Base-by-base conservation (phyloP, 2,888 invertebrate species). In the Tipula helvola region DNA sequence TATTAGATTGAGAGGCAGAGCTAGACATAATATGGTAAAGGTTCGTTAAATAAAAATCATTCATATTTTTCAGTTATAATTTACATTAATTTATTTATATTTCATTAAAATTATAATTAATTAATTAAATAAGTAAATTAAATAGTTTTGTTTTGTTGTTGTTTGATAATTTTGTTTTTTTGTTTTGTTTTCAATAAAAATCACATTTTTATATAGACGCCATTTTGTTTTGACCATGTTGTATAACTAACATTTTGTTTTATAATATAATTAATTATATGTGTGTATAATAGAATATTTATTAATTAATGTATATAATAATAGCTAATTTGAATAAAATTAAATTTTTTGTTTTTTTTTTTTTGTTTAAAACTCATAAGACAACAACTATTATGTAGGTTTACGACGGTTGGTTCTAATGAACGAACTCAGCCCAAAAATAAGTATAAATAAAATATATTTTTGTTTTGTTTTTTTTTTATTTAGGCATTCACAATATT, bases 161-260 rank as follows among this genome's bases (percentile, higher is more conserved):
- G 12, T 44, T 41, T 44, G 10, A 44, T n/a, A 10, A 10, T 71
- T 71, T 28, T 71, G 12, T 71, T 8, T 71, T 71, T 71, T 28
- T 28, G 1, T 28, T 28, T 71, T 7, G 18, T 8, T 71, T 71
- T 71, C 18, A 71, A 71, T 71, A 71, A 71, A 71, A 71, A 28
- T 71, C 71, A 71, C 71, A 71, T 71, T 71, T 71, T 71, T 71
- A 71, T 71, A 71, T 71, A 71, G 71, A 71, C 71, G 71, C 71
- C 71, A 71, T 71, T 71, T 71, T 57, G n/a, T 16, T 52, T 52
- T 52, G 16, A 16, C 16, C 16, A 16, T 52, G 16, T 52, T n/a
- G 5, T 7, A 52, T 52, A 57, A 57, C 52, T 4, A 57, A 57
- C 1, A 16, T 71, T 71, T 71, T 71, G 10, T 71, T 71, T 28